Evolutionary conservation across 2,888 invertebrate species (phyloP).

Genomic region (Drosophila quinaria): DNA sequence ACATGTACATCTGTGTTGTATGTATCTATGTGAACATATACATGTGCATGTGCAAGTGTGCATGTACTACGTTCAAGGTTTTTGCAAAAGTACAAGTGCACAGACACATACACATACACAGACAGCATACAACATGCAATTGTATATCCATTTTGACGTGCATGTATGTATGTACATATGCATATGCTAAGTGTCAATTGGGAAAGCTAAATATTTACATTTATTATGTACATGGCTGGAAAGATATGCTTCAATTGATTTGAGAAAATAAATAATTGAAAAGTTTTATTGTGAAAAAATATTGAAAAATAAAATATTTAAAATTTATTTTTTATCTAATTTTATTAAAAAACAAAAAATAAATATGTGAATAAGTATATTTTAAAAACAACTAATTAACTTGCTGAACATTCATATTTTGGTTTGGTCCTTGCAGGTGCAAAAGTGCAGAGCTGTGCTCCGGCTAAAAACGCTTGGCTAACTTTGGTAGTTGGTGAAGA

Average conservation of each 20-base stretch:
- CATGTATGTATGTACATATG: constrained; percentile 1
- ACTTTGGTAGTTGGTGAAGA: constrained; percentile 25
- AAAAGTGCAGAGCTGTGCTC: constrained; percentile 35
- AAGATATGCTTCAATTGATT: too few relatives aligned
- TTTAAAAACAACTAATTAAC: not conserved
- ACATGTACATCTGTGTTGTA: constrained; percentile 10
- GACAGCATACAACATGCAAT: not conserved
- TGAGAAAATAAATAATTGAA: too few relatives aligned
- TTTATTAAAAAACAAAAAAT: too few relatives aligned
- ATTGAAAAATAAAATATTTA: too few relatives aligned
- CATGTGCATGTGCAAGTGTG: constrained; percentile 18
- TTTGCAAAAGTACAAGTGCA: constrained; percentile 31
- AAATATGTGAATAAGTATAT: not conserved
- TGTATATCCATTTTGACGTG: not conserved
- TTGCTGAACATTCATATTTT: too few relatives aligned
- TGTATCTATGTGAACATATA: constrained; percentile 1
- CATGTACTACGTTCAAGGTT: constrained; percentile 57
- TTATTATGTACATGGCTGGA: not conserved
- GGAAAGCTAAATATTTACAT: not conserved
- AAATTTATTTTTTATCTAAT: too few relatives aligned
- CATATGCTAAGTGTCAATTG: not conserved
- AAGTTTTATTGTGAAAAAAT: too few relatives aligned
- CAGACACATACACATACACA: constrained; percentile 5
- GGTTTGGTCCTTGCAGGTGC: constrained; percentile 18
- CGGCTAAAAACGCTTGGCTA: constrained; percentile 26